phyloP scores from a whole-genome alignment of 92 coral and sea anemone species.

The Parazoanthus swiftii region DNA sequence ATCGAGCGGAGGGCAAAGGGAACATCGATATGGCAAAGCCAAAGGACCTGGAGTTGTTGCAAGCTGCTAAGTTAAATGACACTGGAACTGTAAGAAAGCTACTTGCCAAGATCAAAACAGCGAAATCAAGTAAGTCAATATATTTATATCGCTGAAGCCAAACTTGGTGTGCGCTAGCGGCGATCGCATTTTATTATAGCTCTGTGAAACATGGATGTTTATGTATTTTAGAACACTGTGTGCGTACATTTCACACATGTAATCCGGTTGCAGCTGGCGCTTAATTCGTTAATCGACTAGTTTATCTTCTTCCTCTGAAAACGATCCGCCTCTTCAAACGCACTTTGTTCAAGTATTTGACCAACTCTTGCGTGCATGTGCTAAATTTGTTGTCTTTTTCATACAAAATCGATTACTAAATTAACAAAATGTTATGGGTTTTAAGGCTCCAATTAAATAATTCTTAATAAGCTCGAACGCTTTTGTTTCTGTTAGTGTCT shows the following conservation, averaged over 20 bases:
- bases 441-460: constrained; percentile 24
- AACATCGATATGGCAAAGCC: constrained; percentile 40
- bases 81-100: constrained; percentile 77
- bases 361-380: constrained; percentile 24
- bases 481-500: neutral
- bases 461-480: neutral
- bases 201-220: neutral
- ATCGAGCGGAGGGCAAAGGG: constrained; percentile 1
- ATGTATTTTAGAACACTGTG: neutral
- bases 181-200: neutral
- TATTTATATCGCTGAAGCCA: neutral
- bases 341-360: constrained; percentile 2
- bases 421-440: constrained; percentile 26
- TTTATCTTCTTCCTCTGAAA: neutral
- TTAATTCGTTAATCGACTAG: neutral
- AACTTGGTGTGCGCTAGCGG: neutral
- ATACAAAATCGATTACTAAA: constrained; percentile 7
- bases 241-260: neutral
- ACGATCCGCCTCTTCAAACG: neutral
- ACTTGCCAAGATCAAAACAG: constrained; percentile 73
- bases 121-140: constrained; percentile 83
- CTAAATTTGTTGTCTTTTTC: constrained; percentile 21
- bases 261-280: neutral
- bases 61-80: constrained; percentile 86
- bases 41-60: constrained; percentile 91